Base-by-base conservation (phyloP, 2,888 invertebrate genomes). In the Dysmachus trigonus region DNA sequence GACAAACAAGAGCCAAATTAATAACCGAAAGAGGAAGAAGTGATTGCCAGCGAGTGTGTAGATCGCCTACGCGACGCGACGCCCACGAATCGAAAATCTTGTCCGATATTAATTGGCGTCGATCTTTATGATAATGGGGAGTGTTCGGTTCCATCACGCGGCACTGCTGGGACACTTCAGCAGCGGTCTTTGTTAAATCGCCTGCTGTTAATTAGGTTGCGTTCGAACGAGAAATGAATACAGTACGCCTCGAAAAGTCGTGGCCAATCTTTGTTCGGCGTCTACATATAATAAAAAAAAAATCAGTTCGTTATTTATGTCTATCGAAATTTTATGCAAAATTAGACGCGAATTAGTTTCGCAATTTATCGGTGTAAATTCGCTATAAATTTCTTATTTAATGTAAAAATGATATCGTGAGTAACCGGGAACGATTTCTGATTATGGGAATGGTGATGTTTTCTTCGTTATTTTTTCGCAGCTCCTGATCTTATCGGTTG, bases 81-180 rank as follows among this genome's bases (percentile, higher is more conserved):
- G 81, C 81, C 81, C 81, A 81, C 81, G 33, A 62, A 18, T 5
- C 35, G 33, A 81, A n/a, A 47, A 81, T 62, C 33, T 81, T 81
- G 62, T 81, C 81, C 81, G 83, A 87, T 87, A 87, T 87, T 87
- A 87, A 87, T 87, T 87, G 86, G 84, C 86, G 86, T 84, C 86
- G 79, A 86, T 85, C 86, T 87, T 87, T 87, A 87, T 87, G 87
- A 81, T 87, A 86, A 87, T 87, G 84, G 84, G 84, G 81, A 33
- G 81, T 81, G 31, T 81, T 33, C 81, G 33, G 33, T 81, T 81
- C 35, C 30, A 33, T 51, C 53, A 53, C 47, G 51, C 53, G 62
- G 53, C 47, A 33, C 15, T 31, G 47, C 31, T 53, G 51, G 51
- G n/a, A n/a, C n/a, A n/a, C 62, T 31, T 53, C 47, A 22, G 30